Evolutionary conservation across 2,113 vertebrate species (phyloP).

Genomic region (Larimichthys polyactis): DNA sequence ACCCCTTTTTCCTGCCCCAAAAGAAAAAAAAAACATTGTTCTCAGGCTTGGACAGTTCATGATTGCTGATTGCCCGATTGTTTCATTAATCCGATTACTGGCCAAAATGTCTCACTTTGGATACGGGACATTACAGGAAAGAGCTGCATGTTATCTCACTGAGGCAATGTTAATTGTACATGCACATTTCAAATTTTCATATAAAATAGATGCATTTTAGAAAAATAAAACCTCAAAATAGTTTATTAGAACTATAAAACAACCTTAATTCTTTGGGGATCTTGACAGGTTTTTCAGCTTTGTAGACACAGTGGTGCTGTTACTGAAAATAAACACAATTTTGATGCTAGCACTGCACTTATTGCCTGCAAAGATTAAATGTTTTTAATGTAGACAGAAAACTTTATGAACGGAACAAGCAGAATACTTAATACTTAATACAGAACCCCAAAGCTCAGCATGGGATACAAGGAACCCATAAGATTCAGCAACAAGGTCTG

Average conservation of each 20-base stretch:
- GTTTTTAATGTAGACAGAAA: neutral
- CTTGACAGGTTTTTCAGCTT: neutral
- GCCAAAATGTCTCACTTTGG: conserved; percentile 44
- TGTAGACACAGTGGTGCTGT: neutral
- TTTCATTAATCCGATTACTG: conserved; percentile 72
- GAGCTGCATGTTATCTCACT: conserved; percentile 54
- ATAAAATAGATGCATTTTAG: neutral
- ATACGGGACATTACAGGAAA: conserved; percentile 58
- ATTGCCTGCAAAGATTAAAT: neutral
- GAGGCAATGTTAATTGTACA: conserved; percentile 40
- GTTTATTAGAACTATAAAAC: neutral
- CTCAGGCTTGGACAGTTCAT: conserved; percentile 47
- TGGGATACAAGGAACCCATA: no score
- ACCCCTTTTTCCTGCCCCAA: conserved; percentile 4
- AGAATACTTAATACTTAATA: neutral
- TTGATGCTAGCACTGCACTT: neutral
- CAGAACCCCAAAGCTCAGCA: no score
- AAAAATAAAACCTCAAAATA: neutral
- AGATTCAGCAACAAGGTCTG: no score
- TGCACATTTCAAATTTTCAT: conserved; percentile 3
- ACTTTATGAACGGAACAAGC: neutral
- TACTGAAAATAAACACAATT: neutral
- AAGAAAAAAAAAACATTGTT: conserved; percentile 14
- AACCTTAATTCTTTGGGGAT: neutral
- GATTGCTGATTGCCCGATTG: conserved; percentile 67